Base-by-base conservation (phyloP, 2,797 vertebrate species). In the Thunnus albacares region DNA sequence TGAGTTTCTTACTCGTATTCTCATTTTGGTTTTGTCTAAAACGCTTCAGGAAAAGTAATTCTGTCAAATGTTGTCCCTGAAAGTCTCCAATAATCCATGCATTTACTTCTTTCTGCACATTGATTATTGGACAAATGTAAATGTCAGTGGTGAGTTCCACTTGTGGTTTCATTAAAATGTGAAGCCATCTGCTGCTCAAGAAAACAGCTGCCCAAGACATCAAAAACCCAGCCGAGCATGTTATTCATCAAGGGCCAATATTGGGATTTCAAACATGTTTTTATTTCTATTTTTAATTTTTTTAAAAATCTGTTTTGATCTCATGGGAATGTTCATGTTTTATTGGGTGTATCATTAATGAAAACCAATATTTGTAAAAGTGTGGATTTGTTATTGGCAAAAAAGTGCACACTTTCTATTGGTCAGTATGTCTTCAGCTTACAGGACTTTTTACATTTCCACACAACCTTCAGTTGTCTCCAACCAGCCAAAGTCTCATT, bases 171-270 rank as follows among this genome's bases (percentile, higher is more conserved):
- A 83, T 81, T 62, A 26, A 69, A 69, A 80, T 75, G 13, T 22
- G 33, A 45, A 17, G 20, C n/a, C 52, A 83, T 47, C 59, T 82
- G 73, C 58, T 86, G 69, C 56, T 60, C 26, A 69, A 77, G 57
- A 70, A 80, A 79, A 81, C 77, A 82, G 74, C 80, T 83, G 78
- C 45, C 56, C 56, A 62, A 58, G 22, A 82, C 71, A 77, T 71
- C 18, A 81, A 83, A 77, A 73, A 55, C 49, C 28, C 52, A 13
- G 56, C 59, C 18, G 52, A 62, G 45, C 53, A 59, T 73, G 51
- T 82, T 75, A 9, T 56, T 74, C 38, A 73, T 87, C 53, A 71
- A 20, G 53, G 57, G 24, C 41, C 30, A 43, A 55, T 12, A 52
- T 41, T 2, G 20, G 43, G n/a, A 58, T 52, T 15, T 56, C n/a